Percentiles rank a stretch among this genome's conserved stretches.
Evolutionary conservation across 92 coral and sea anemone genomes (phyloP).

Genomic region (Actinernus sp.): DNA sequence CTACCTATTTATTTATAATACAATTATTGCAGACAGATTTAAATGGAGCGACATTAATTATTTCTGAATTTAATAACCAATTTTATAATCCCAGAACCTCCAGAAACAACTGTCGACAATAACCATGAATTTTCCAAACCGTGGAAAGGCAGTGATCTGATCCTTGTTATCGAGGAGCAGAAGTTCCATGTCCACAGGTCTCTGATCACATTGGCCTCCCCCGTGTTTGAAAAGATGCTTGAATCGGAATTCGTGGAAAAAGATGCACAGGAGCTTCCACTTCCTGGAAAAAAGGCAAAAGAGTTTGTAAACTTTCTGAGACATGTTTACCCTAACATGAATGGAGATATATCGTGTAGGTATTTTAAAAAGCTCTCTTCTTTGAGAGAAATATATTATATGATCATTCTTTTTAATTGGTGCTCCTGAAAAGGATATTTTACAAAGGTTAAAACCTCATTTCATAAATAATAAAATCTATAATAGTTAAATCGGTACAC

Average conservation of each 20-base stretch:
- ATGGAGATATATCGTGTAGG: not conserved
- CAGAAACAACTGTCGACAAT: too few relatives aligned
- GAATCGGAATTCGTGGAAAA: conserved; percentile 11
- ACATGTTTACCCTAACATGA: conserved; percentile 14
- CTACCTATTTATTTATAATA: too few relatives aligned
- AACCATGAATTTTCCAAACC: conserved; percentile 32
- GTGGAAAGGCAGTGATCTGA: conserved; percentile 50
- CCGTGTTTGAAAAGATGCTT: conserved; percentile 50
- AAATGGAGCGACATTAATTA: too few relatives aligned
- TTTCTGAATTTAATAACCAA: too few relatives aligned
- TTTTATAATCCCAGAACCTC: too few relatives aligned
- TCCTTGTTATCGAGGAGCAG: conserved; percentile 36
- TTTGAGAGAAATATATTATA: too few relatives aligned
- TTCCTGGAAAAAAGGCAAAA: conserved; percentile 8
- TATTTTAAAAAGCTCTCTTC: not conserved
- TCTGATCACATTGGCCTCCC: conserved; percentile 20
- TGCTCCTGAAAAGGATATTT: too few relatives aligned
- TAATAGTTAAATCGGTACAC: too few relatives aligned
- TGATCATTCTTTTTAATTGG: too few relatives aligned
- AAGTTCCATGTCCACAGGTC: conserved; percentile 42
- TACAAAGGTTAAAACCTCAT: too few relatives aligned
- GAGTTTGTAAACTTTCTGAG: conserved; percentile 11
- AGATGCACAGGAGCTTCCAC: conserved; percentile 6
- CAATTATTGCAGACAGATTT: too few relatives aligned
- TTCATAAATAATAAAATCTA: too few relatives aligned